Evolutionary conservation across 2,113 vertebrate species (phyloP), one percentile per base, ranked within the genome.

Genomic region (Hirundichthys speculiger): DNA sequence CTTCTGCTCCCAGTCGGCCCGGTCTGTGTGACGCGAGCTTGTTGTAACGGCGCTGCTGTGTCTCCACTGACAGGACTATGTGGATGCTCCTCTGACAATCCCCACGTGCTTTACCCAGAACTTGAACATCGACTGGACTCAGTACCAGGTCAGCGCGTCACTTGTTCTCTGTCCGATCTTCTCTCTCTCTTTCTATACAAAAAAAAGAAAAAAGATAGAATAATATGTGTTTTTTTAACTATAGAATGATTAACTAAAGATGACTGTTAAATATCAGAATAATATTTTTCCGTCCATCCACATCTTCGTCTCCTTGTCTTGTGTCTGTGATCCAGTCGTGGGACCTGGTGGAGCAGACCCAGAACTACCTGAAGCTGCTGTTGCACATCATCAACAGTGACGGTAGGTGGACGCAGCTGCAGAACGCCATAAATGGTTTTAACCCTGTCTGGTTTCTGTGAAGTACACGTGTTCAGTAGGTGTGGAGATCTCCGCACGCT

Each of bases 331-430:
- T 40, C 46, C 81, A 99, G 98, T 96, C 93, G 11, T 99, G 98
- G 98, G 98, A 99, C 87, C 93, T 99, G 21, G 91, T 99, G 78
- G 94, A 98, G 49, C 97, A 99, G 91, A 99, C 96, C 27, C 98
- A 99, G 86, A 99, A 99, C 94, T 99, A 99, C 90, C 93, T 99
- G 91, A 98, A 96, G 90, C 90, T 99, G 84, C 93, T 99, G 81
- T 94, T 98, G 72, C 96, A 95, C 82, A 95, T 98, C 90, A 94
- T 99, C 81, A 97, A 95, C 64, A 93, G 88, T 39, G 95, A 98
- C 47, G 98, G 98, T 99, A 91, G 93, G 93, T 71, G n/a, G 18
- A 58, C 13, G 38, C 2, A 13, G 7, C 4, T 4, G 19, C 22
- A 56, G 16, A 16, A 7, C 41, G 21, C 41, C 3, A 18, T 42